phyloP scores from a whole-genome alignment of 2,797 vertebrate genomes.

The Acanthornis magna region DNA sequence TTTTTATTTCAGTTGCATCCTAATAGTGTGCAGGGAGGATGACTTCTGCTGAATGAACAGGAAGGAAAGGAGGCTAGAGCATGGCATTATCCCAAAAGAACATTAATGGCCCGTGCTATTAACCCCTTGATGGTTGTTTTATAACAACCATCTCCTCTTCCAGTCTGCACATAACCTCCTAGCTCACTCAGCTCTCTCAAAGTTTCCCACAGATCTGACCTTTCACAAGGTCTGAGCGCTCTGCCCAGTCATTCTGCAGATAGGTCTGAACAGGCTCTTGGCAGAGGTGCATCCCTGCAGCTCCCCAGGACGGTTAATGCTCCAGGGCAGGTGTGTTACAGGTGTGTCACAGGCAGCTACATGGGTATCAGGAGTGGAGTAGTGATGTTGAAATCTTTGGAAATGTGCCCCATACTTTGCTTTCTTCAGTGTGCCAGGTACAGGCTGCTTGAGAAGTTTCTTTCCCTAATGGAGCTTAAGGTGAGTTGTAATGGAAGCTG shows the following conservation, averaged over 20 bases:
- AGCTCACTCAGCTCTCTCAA: not conserved
- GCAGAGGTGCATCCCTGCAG: not conserved
- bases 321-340: not conserved
- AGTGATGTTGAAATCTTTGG: slow-evolving; percentile 11
- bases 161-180: not conserved
- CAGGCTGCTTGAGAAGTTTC: not conserved
- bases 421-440: not conserved
- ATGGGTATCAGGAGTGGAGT: not conserved
- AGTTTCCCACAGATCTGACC: not conserved
- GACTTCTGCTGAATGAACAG: not conserved
- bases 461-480: not conserved
- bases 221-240: not conserved
- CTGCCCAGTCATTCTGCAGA: not conserved
- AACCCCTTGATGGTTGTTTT: not conserved
- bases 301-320: not conserved
- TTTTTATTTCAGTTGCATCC: slow-evolving; percentile 2
- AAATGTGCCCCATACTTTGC: not conserved
- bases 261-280: slow-evolving; percentile 23
- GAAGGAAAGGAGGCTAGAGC: slow-evolving; percentile 10
- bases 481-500: not conserved
- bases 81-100: not conserved
- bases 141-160: not conserved
- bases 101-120: not conserved
- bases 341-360: not conserved
- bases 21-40: not conserved